phyloP scores from a whole-genome alignment of 2,113 vertebrate species.

The Anarrhichthys ocellatus region DNA sequence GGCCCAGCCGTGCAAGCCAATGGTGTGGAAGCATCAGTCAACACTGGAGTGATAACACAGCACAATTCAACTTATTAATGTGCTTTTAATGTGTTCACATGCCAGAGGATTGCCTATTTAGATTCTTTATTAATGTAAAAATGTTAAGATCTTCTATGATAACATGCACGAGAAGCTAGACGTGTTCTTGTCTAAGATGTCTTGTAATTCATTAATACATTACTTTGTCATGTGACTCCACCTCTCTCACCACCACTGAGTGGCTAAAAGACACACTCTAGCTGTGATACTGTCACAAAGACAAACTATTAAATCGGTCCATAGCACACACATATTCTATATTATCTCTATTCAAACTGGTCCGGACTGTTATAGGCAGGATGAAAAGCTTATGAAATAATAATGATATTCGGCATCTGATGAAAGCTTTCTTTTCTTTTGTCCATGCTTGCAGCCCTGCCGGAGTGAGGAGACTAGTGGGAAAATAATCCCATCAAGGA shows the following conservation, averaged over 20 bases:
- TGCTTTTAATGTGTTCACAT: background rate
- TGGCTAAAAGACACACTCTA: background rate
- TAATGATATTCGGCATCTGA: too few species aligned
- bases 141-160: background rate
- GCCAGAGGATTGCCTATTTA: background rate
- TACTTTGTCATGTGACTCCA: too few species aligned
- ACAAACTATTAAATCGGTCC: background rate
- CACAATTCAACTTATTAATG: background rate
- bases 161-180: background rate
- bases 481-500: constrained; percentile 10
- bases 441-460: background rate
- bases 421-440: background rate
- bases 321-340: background rate
- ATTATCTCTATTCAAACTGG: background rate
- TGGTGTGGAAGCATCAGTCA: background rate
- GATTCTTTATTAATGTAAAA: background rate
- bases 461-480: background rate
- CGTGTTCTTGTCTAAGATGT: background rate
- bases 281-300: background rate
- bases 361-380: background rate
- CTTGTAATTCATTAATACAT: too few species aligned
- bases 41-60: background rate
- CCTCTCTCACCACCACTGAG: too few species aligned
- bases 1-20: background rate
- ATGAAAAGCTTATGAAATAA: too few species aligned